phyloP scores from a whole-genome alignment of 2,113 vertebrate species.

The Syrrhaptes paradoxus region DNA sequence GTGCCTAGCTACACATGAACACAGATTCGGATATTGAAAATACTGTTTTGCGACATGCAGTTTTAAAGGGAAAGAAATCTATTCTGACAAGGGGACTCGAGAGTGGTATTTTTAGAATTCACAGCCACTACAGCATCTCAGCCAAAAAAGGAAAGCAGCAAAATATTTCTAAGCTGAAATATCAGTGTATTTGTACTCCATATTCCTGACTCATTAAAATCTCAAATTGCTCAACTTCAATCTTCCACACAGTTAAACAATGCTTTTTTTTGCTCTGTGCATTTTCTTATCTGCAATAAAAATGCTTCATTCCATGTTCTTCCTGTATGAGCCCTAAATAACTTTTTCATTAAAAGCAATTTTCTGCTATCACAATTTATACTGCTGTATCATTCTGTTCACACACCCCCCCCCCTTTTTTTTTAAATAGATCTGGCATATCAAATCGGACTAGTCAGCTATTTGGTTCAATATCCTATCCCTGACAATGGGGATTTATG shows the following conservation, averaged over 20 bases:
- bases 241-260: constrained; percentile 54
- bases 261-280: neutral
- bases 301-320: neutral
- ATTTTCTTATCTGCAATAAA: constrained; percentile 37
- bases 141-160: constrained; percentile 36
- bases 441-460: neutral
- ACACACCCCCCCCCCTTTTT: neutral
- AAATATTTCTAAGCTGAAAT: constrained; percentile 12
- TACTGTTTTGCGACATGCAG: neutral
- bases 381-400: neutral
- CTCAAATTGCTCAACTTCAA: constrained; percentile 17
- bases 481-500: neutral
- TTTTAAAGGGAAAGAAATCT: constrained; percentile 12
- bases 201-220: constrained; percentile 53
- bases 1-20: neutral
- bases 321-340: neutral
- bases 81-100: neutral
- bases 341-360: constrained; percentile 31
- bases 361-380: neutral
- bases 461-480: neutral
- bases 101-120: constrained; percentile 51
- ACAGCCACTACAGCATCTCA: neutral
- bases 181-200: constrained; percentile 11
- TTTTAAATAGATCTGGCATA: neutral
- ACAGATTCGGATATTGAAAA: neutral